Evolutionary conservation across 2,113 vertebrate species (phyloP).

Genomic region (Albula glossodonta): DNA sequence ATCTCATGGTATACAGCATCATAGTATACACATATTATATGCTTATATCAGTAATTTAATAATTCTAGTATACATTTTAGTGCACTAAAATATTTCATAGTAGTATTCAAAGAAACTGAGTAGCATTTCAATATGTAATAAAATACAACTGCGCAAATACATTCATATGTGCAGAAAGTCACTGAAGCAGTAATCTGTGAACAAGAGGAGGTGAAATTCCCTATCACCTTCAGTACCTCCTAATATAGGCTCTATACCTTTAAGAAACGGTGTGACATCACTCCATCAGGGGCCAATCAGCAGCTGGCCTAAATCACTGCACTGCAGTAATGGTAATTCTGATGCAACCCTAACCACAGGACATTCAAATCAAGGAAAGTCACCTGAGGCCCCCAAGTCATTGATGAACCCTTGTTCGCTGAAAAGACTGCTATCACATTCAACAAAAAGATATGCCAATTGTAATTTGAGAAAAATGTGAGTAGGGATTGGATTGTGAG

Average conservation of each 20-base stretch:
- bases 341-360: not conserved
- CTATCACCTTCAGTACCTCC: not conserved
- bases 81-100: not conserved
- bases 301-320: not conserved
- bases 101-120: not conserved
- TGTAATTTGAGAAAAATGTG: not conserved
- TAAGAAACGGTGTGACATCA: not conserved
- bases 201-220: not conserved
- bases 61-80: not conserved
- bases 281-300: constrained; percentile 7
- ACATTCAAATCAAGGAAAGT: not conserved
- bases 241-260: not conserved
- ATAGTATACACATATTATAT: not conserved
- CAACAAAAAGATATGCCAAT: not conserved
- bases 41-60: not conserved
- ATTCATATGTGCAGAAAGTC: not conserved
- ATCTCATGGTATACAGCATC: not conserved
- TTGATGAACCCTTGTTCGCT: not conserved
- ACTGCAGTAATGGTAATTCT: not conserved
- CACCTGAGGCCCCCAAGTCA: not conserved
- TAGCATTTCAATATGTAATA: not conserved
- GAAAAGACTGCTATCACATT: not conserved
- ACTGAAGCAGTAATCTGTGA: not conserved
- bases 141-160: not conserved
- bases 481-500: not conserved